Evolutionary conservation across 1,140 invertebrate genomes (phyloP).

Genomic region (Halesus radiatus): DNA sequence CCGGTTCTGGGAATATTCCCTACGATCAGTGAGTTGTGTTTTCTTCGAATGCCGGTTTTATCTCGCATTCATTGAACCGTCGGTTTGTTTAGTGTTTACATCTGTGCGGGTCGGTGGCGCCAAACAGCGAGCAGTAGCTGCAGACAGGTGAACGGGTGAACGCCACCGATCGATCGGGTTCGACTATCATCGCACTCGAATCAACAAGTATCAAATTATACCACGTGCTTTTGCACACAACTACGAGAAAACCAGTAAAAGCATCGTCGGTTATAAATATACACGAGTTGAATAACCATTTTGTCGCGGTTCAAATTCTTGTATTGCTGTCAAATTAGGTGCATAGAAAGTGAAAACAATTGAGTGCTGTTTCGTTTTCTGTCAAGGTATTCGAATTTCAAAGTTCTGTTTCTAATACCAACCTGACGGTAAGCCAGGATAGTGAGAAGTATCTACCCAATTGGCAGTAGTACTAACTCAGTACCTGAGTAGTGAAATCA

Average conservation of each 20-base stretch:
- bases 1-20: not conserved
- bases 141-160: conserved; percentile 51
- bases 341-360: not conserved
- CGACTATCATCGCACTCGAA: conserved; percentile 32
- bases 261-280: not conserved
- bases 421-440: too few relatives aligned
- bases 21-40: not conserved
- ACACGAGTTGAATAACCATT: not conserved
- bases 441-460: too few relatives aligned
- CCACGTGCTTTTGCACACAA: conserved; percentile 36
- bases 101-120: conserved; percentile 40
- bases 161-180: conserved; percentile 45
- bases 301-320: not conserved
- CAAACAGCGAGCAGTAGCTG: conserved; percentile 33
- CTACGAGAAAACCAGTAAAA: not conserved
- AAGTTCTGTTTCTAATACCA: not conserved
- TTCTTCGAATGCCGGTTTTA: not conserved
- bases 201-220: conserved; percentile 43
- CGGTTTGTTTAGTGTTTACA: conserved; percentile 50
- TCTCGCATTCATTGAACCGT: not conserved
- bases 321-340: too few relatives aligned
- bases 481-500: not conserved
- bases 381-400: not conserved
- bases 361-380: not conserved
- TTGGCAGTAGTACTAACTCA: too few relatives aligned